These are phyloP conservation scores for Caenorhabditis briggsae DNA, from an alignment of 1,140 invertebrate species.

Conservation along the genomic window DNA sequence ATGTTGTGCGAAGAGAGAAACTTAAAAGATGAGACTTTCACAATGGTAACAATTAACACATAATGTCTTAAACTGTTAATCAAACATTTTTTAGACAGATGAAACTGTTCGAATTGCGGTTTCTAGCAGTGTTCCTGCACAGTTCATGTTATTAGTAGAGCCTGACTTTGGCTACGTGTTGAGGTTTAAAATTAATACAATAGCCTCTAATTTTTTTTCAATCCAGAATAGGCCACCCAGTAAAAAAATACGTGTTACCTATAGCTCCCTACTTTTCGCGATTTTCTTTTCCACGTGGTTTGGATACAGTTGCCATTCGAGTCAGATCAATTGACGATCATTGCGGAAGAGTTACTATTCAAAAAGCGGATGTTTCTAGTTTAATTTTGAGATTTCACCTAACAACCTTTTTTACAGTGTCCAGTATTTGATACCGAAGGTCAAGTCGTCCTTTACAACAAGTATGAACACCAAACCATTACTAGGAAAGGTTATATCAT, in stretches of 20 bases:
- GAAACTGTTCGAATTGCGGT: background rate
- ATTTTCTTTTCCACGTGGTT: background rate
- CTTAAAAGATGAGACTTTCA: background rate
- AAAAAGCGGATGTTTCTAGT: background rate
- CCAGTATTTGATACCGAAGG: background rate
- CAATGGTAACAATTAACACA: background rate
- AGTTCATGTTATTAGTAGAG: background rate
- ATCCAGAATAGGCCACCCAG: no score
- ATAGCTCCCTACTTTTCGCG: background rate
- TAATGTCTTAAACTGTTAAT: background rate
- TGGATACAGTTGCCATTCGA: background rate
- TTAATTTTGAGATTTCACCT: background rate
- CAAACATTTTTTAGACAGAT: background rate
- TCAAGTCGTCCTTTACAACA: background rate
- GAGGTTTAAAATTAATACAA: background rate
- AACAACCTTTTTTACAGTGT: background rate
- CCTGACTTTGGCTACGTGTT: background rate
- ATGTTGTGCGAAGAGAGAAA: background rate
- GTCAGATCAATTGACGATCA: background rate
- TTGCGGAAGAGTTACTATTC: slow-evolving; percentile 2
- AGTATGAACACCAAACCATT: background rate
- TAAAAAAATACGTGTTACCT: background rate
- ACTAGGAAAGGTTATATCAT: background rate
- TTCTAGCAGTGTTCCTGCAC: background rate
- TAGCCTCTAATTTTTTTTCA: no score